These are phyloP conservation scores for Acrocephalus arundinaceus DNA, from an alignment of 2,113 vertebrate genomes.

Conservation along the genomic window DNA sequence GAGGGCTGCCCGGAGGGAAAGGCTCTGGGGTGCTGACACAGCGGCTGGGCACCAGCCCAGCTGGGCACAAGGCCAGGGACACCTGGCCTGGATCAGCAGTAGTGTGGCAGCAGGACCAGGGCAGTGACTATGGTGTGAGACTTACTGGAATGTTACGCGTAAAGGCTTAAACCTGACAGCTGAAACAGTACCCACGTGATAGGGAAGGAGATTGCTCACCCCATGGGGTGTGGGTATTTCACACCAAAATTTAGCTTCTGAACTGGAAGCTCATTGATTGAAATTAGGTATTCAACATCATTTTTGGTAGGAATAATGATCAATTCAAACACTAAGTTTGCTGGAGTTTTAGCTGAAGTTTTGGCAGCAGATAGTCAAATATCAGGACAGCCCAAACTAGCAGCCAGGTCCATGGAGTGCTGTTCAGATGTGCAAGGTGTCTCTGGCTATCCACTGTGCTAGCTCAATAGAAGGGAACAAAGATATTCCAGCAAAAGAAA, in stretches of 20 bases:
- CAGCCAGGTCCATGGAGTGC: rapidly evolving
- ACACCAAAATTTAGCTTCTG: background rate
- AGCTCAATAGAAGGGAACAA: background rate
- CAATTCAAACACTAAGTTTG: background rate
- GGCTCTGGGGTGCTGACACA: background rate
- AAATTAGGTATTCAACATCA: background rate
- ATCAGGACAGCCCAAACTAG: background rate
- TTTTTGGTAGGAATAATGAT: background rate
- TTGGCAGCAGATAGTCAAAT: background rate
- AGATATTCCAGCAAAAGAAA: background rate
- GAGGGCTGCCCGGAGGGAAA: background rate
- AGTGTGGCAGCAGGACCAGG: background rate
- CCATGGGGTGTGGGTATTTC: background rate
- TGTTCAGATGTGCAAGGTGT: background rate
- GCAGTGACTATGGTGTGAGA: background rate
- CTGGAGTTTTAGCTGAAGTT: background rate
- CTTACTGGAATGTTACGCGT: background rate
- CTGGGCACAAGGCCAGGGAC: background rate
- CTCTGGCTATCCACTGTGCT: background rate
- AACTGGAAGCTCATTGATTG: background rate
- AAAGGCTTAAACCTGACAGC: background rate
- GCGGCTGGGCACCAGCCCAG: background rate
- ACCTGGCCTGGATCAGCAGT: background rate
- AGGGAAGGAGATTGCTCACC: background rate
- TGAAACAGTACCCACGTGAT: rapidly evolving